phyloP scores from a whole-genome alignment of 92 coral and sea anemone genomes.

The Parazoanthus swiftii region DNA sequence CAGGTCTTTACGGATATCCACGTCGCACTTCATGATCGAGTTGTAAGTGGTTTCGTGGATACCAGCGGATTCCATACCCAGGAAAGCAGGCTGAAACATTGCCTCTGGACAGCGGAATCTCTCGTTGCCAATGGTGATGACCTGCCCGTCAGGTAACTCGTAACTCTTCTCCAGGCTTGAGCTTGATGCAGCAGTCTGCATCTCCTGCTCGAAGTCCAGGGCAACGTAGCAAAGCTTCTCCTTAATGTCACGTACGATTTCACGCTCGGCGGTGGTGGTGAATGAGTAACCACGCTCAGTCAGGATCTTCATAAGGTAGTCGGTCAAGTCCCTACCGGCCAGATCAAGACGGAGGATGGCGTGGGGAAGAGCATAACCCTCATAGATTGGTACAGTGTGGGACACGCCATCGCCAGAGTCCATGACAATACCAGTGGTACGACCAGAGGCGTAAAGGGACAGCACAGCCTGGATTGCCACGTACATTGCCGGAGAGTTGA shows the following conservation, averaged over 20 bases:
- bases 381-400: conserved; percentile 89
- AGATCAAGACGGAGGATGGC: conserved; percentile 93
- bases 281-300: conserved; percentile 93
- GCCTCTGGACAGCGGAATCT: conserved; percentile 95
- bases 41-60: conserved; percentile 94
- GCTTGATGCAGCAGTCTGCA: conserved; percentile 88
- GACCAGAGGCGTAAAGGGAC: conserved; percentile 98
- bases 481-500: conserved; percentile 93
- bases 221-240: conserved; percentile 84
- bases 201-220: conserved; percentile 88
- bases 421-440: conserved; percentile 96
- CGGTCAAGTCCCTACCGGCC: conserved; percentile 95
- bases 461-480: conserved; percentile 96
- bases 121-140: conserved; percentile 97
- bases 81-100: conserved; percentile 92
- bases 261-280: conserved; percentile 98
- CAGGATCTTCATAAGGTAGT: conserved; percentile 94
- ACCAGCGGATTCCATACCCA: conserved; percentile 97
- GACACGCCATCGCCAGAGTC: conserved; percentile 95
- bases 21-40: conserved; percentile 50
- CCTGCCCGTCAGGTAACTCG: conserved; percentile 97
- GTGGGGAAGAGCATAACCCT: conserved; percentile 93
- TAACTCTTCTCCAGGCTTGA: conserved; percentile 94
- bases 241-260: conserved; percentile 93
- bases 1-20: no score